Evolutionary conservation across 30 jellyfish, hydroid and myxozoan genomes (phyloP).

Genomic region (Mastigias papua): DNA sequence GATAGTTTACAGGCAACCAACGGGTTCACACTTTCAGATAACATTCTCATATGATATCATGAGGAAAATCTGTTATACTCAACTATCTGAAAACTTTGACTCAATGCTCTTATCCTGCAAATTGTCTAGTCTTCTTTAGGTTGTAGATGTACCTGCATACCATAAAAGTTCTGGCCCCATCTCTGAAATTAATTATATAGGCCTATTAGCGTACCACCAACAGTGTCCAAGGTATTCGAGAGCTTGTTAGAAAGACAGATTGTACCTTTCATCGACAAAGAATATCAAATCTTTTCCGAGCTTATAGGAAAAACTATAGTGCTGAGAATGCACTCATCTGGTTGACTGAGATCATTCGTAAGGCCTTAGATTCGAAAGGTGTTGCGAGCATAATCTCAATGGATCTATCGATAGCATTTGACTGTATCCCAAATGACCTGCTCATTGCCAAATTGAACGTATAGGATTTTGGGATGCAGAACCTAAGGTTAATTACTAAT

Average conservation of each 20-base stretch:
- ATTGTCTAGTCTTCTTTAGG: slow-evolving; percentile 2
- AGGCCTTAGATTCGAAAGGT: slow-evolving; percentile 6
- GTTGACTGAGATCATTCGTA: slow-evolving; percentile 15
- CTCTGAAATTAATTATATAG: slow-evolving; percentile 6
- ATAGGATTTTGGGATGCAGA: not conserved
- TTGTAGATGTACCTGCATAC: slow-evolving; percentile 28
- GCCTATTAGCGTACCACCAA: slow-evolving; percentile 20
- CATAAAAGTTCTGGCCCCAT: slow-evolving; percentile 28
- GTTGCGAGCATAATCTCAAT: not conserved
- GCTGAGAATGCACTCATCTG: slow-evolving; percentile 18
- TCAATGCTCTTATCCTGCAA: slow-evolving; percentile 22
- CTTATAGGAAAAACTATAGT: slow-evolving; percentile 18
- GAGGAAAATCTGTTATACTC: not conserved
- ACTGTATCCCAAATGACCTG: slow-evolving; percentile 18
- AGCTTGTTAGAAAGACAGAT: slow-evolving; percentile 32
- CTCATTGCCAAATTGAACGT: not conserved
- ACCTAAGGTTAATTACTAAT: not conserved
- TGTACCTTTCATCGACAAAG: slow-evolving; percentile 10
- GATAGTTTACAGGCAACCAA: slow-evolving; percentile 9
- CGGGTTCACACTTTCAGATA: no score
- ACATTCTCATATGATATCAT: not conserved
- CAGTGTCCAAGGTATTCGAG: slow-evolving; percentile 13
- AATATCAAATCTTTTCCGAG: slow-evolving; percentile 12
- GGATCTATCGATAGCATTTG: slow-evolving; percentile 11
- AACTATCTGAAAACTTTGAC: slow-evolving; percentile 1